These are phyloP conservation scores for Stenodera caucasica DNA, from an alignment of 2,888 invertebrate genomes.

Conservation along the genomic window DNA sequence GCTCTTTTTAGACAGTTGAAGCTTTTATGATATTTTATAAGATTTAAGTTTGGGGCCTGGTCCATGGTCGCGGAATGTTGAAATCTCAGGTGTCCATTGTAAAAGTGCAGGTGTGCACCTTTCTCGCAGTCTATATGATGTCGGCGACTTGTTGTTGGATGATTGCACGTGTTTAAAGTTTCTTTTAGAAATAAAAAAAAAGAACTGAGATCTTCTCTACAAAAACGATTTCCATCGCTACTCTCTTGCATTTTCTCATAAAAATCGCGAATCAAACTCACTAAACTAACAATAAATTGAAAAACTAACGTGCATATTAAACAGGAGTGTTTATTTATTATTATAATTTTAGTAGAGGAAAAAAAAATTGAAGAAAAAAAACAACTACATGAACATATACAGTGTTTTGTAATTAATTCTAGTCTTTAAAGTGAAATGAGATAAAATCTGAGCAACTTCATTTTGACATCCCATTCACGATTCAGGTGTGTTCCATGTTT, in stretches of 20 bases:
- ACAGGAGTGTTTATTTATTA: neutral
- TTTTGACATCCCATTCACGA: slow-evolving; percentile 7
- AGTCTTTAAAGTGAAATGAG: slow-evolving; percentile 2
- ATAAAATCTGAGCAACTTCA: slow-evolving; percentile 2
- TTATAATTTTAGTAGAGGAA: neutral
- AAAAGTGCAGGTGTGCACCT: slow-evolving; percentile 52
- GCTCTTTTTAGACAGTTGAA: slow-evolving; percentile 28
- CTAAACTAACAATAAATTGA: neutral
- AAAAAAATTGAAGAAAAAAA: neutral
- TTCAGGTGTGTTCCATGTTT: slow-evolving; percentile 4
- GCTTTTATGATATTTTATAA: slow-evolving; percentile 26
- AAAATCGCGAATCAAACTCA: neutral
- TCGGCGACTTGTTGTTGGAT: slow-evolving; percentile 30
- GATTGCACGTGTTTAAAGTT: slow-evolving; percentile 46
- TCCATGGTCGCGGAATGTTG: slow-evolving; percentile 47
- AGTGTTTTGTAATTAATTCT: slow-evolving; percentile 2
- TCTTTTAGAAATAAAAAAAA: slow-evolving; percentile 30
- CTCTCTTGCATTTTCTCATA: neutral
- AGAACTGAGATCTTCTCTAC: neutral
- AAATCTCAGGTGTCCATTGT: slow-evolving; percentile 54
- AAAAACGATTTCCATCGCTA: neutral
- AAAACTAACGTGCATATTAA: neutral
- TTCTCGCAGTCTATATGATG: slow-evolving; percentile 39
- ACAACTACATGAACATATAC: neutral
- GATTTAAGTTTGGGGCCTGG: slow-evolving; percentile 31